A percentile compares a stretch with the other conserved stretches of the same genome.
phyloP scores from a whole-genome alignment of 2,797 vertebrate genomes.

The Philypnodon macrostomus region DNA sequence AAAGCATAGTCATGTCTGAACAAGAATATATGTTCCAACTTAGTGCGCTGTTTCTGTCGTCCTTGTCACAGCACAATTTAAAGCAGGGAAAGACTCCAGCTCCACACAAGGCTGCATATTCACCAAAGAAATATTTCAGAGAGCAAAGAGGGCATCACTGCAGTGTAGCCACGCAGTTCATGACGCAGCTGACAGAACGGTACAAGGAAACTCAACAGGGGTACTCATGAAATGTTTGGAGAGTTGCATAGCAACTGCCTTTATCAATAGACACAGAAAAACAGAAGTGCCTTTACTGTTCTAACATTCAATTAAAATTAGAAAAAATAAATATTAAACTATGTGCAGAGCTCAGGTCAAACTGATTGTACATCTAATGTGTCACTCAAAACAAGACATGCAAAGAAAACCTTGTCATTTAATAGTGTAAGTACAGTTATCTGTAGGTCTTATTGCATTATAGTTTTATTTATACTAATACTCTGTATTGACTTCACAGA shows the following conservation, averaged over 20 bases:
- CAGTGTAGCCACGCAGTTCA: conserved; percentile 13
- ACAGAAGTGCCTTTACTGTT: neutral
- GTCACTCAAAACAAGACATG: too few species aligned
- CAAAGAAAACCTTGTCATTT: too few species aligned
- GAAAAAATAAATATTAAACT: neutral
- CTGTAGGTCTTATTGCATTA: too few species aligned
- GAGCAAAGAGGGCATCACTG: conserved; percentile 27
- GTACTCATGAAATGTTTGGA: conserved; percentile 45
- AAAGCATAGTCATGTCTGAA: conserved; percentile 11
- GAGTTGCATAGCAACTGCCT: conserved; percentile 62
- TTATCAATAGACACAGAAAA: conserved; percentile 23
- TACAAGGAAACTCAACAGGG: conserved; percentile 30
- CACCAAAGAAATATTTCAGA: conserved; percentile 48
- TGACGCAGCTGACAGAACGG: conserved; percentile 32
- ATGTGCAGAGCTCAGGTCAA: neutral
- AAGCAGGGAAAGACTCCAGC: conserved; percentile 62
- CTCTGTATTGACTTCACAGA: conserved; percentile 18
- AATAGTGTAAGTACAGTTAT: too few species aligned
- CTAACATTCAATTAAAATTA: neutral
- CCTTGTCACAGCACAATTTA: conserved; percentile 63
- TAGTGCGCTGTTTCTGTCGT: conserved; percentile 71
- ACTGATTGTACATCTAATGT: too few species aligned
- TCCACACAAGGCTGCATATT: conserved; percentile 35
- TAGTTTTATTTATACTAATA: too few species aligned
- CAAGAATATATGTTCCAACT: conserved; percentile 64